Evolutionary conservation across 2,113 vertebrate species (phyloP).

Genomic region (Megaleporinus macrocephalus): DNA sequence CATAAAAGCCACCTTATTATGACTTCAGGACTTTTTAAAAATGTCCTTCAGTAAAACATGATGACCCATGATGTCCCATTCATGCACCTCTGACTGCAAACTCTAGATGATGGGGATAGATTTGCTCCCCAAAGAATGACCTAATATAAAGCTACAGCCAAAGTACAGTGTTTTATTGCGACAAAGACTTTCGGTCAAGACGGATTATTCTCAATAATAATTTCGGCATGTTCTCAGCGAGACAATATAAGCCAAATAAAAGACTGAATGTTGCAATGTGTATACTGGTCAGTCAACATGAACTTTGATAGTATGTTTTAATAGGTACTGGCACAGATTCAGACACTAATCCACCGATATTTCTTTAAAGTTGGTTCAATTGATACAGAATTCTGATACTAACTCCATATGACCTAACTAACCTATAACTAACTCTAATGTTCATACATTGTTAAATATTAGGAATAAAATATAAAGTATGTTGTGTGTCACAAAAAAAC

Average conservation of each 20-base stretch:
- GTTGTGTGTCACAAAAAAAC: too few species aligned
- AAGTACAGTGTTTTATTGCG: neutral
- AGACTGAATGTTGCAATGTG: too few species aligned
- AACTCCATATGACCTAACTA: too few species aligned
- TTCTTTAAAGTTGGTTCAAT: too few species aligned
- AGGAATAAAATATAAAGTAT: too few species aligned
- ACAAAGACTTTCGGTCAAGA: neutral
- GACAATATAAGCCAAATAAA: neutral
- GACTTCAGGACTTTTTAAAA: slow-evolving; percentile 6
- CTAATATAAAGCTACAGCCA: neutral
- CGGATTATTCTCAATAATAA: neutral
- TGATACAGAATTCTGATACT: too few species aligned
- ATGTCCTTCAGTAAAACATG: slow-evolving; percentile 22
- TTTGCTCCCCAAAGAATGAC: neutral
- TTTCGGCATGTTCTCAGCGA: neutral
- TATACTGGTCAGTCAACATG: too few species aligned
- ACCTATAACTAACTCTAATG: too few species aligned
- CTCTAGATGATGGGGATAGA: neutral
- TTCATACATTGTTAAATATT: too few species aligned
- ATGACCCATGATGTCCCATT: neutral
- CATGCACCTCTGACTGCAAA: slow-evolving; percentile 1
- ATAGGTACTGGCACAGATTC: too few species aligned
- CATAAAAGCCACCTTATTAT: slow-evolving; percentile 29
- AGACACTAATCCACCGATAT: too few species aligned
- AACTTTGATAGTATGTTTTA: too few species aligned